phyloP scores from a whole-genome alignment of 2,888 invertebrate species.

The Cremastinae sp. region DNA sequence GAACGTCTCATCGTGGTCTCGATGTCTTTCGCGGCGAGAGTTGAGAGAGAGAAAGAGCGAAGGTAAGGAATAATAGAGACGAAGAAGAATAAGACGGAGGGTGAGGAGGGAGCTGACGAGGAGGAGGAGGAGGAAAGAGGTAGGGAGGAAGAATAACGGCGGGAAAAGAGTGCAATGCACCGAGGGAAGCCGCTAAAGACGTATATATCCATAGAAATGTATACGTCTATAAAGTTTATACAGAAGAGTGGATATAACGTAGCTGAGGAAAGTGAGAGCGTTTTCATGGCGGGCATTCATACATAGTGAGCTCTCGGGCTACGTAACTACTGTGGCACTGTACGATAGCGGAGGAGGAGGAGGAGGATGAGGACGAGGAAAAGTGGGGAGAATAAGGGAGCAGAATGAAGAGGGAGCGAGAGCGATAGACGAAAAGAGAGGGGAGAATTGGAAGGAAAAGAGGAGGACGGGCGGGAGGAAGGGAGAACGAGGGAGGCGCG shows the following conservation, averaged over 20 bases:
- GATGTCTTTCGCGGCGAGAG: constrained; percentile 43
- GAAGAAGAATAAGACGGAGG: background rate
- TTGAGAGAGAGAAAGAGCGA: constrained; percentile 41
- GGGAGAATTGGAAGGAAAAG: constrained; percentile 38
- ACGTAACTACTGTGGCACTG: constrained; percentile 76
- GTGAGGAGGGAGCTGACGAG: background rate
- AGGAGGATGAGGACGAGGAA: constrained; percentile 13
- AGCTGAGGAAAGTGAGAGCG: constrained; percentile 76
- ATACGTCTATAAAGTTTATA: constrained; percentile 7
- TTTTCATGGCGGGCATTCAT: constrained; percentile 75
- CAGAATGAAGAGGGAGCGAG: constrained; percentile 40
- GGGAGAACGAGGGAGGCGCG: constrained; percentile 64
- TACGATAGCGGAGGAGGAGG: constrained; percentile 25
- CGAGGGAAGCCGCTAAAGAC: constrained; percentile 42
- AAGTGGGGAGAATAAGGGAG: constrained; percentile 47
- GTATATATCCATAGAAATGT: constrained; percentile 17
- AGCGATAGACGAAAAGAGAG: constrained; percentile 32
- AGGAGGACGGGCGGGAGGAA: constrained; percentile 46
- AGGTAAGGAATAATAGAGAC: background rate
- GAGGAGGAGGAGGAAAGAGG: constrained; percentile 1
- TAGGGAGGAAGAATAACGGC: constrained; percentile 41
- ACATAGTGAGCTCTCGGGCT: constrained; percentile 71
- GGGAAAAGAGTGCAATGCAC: constrained; percentile 58
- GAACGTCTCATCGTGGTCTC: constrained; percentile 11
- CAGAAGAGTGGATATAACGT: constrained; percentile 58